A percentile compares a stretch with the other conserved stretches of the same genome.
Evolutionary conservation across 2,888 invertebrate genomes (phyloP).

Genomic region (Myopa tessellatipennis): DNA sequence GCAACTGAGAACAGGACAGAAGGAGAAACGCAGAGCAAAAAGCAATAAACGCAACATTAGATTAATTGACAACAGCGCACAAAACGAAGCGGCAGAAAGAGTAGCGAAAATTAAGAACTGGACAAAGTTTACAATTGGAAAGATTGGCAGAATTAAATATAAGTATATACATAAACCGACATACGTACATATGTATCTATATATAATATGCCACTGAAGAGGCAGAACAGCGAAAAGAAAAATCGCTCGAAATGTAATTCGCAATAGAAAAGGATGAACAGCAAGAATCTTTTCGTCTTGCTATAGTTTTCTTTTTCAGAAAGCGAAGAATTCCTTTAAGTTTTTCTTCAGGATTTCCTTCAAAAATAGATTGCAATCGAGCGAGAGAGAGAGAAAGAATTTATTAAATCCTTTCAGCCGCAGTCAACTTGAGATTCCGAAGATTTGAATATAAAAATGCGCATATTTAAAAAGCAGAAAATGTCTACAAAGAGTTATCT

Average conservation of each 20-base stretch:
- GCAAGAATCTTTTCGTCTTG: no score
- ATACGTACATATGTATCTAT: not conserved
- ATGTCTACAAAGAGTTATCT: not conserved
- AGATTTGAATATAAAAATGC: no score
- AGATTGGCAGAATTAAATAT: not conserved
- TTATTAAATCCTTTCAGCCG: no score
- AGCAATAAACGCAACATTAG: constrained; percentile 24
- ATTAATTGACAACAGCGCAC: constrained; percentile 24
- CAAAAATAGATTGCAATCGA: no score
- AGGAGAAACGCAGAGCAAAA: not conserved
- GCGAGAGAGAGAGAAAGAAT: no score
- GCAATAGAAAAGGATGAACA: not conserved
- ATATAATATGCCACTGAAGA: not conserved
- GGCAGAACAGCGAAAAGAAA: not conserved
- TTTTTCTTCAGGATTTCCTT: no score
- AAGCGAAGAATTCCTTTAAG: no score
- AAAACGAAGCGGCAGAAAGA: not conserved
- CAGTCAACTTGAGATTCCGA: no score
- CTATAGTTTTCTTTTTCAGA: no score
- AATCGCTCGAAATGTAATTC: not conserved
- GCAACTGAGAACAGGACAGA: not conserved
- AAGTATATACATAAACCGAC: not conserved
- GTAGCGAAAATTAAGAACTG: not conserved
- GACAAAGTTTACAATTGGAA: constrained; percentile 4
- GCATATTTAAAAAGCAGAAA: no score